Base-by-base conservation (phyloP, 2,888 invertebrate species). In the Platynereis dumerilii region DNA sequence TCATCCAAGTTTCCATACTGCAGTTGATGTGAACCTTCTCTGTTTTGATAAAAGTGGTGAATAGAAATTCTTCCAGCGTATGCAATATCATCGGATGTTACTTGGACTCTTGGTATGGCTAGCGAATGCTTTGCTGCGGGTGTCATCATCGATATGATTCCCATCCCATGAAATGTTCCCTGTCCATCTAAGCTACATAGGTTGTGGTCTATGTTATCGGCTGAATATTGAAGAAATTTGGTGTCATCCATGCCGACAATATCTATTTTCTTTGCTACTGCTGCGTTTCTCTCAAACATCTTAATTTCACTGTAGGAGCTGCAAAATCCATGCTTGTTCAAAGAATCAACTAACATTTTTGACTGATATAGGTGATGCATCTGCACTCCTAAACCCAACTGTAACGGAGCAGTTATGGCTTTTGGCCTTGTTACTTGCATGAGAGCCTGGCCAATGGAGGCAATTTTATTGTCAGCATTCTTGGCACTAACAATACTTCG, bases 341-440 rank as follows among this genome's bases (percentile, higher is more conserved):
- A 17, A 17, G 20, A 10, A 24, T 52, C 52, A 10, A 52, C 17
- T 17, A 52, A 17, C 5, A 52, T 10, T 7, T 17, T 3, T 52
- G 52, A 52, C 3, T 3, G 7, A 52, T 10, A 52, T 10, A 10
- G 52, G 17, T 52, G 20, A 52, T 52, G 52, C 5, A 52, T 52
- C 17, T 52, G 52, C 3, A 52, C 24, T 20, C 7, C 52, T 17
- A 52, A 10, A 10, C 20, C 52, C 3, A 52, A 5, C n/a, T 52
- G 52, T 24, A 52, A 17, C 7, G 52, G 52, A 10, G 52, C 52
- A 3, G 17, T 17, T 20, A 17, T 10, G 7, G 17, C 20, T 17
- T 17, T 52, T 52, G 52, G 52, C 17, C 24, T 3, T 22, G 52
- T 52, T 52, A 17, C 52, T 52, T 52, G 52, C 52, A 52, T 52